phyloP scores from a whole-genome alignment of 2,113 vertebrate species.

The Chlorocebus sabaeus region DNA sequence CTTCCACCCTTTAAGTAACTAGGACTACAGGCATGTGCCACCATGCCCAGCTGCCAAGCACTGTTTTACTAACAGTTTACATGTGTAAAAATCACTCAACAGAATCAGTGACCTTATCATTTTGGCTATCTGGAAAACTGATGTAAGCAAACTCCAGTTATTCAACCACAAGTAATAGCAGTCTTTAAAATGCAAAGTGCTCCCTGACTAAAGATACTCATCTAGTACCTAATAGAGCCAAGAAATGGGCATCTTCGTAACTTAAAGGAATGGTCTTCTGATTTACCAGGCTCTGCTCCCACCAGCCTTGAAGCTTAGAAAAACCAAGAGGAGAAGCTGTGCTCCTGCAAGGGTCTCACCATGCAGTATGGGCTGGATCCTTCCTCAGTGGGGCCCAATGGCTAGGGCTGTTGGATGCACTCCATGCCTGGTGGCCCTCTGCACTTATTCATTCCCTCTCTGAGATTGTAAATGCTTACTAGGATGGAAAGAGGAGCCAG shows the following conservation, averaged over 20 bases:
- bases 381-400: neutral
- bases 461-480: neutral
- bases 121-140: neutral
- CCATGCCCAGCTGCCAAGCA: neutral
- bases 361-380: neutral
- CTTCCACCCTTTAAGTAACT: neutral
- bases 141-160: neutral
- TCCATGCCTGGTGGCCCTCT: accelerated
- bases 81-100: neutral
- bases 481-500: neutral
- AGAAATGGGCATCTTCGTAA: neutral
- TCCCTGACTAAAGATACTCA: neutral
- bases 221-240: neutral
- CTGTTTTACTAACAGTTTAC: neutral
- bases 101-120: neutral
- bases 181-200: neutral
- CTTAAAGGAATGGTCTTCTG: neutral
- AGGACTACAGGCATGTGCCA: neutral
- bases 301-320: neutral
- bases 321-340: neutral
- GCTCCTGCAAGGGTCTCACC: neutral
- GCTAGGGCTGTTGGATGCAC: accelerated
- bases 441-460: neutral
- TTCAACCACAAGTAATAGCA: neutral
- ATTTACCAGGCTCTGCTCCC: neutral